A percentile compares a stretch with the other conserved stretches of the same genome.
Conservation (phyloP, 2,113 vertebrate species). For the Podarcis muralis region DNA sequence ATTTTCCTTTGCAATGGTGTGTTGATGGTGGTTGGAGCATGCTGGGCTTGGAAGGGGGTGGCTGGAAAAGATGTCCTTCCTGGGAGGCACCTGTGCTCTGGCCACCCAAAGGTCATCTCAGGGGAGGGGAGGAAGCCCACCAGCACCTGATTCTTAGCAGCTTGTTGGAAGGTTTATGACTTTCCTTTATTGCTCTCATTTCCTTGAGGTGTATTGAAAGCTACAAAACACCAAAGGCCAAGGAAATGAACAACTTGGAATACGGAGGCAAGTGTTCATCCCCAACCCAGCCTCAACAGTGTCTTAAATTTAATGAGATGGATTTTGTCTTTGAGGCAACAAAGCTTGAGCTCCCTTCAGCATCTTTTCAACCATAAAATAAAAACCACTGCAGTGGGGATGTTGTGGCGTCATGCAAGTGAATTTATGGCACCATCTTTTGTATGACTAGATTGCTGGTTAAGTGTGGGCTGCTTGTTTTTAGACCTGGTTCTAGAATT, state of each 20-base stretch:
- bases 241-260: background rate
- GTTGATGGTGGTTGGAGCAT: background rate
- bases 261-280: background rate
- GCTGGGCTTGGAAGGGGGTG: no score
- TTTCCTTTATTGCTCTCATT: slow-evolving; percentile 17
- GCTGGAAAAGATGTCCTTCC: background rate
- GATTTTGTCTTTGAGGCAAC: background rate
- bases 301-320: background rate
- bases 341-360: background rate
- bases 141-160: background rate
- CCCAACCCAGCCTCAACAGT: background rate
- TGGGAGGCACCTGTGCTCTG: background rate
- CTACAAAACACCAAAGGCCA: background rate
- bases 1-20: background rate
- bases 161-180: background rate
- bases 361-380: no score
- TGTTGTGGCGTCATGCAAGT: no score
- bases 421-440: no score
- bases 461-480: no score
- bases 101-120: background rate
- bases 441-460: no score
- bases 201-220: background rate
- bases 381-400: no score
- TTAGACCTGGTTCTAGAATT: no score
- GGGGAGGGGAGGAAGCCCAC: background rate